phyloP scores from a whole-genome alignment of 2,888 invertebrate species.

The Drosophila leonis region DNA sequence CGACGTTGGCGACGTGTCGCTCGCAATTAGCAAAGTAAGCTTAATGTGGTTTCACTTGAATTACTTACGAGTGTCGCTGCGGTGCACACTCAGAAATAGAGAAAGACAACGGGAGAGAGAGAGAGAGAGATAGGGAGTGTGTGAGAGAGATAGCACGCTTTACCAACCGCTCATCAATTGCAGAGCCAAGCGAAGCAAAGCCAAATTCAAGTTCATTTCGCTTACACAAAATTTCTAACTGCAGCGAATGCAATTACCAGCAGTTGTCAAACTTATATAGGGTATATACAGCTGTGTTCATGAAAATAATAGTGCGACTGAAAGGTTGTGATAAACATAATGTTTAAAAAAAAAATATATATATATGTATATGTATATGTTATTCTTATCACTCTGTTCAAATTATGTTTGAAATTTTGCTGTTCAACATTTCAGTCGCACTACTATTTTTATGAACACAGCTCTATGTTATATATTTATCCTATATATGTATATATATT shows the following conservation, averaged over 20 bases:
- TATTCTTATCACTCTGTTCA: too few relatives aligned
- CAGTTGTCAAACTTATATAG: neutral
- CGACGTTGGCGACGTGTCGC: conserved; percentile 74
- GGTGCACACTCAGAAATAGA: conserved; percentile 30
- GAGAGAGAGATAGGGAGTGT: neutral
- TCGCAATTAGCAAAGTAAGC: conserved; percentile 84
- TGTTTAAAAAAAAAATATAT: too few relatives aligned
- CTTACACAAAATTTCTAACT: conserved; percentile 57
- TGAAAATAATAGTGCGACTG: too few relatives aligned
- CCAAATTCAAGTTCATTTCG: conserved; percentile 70
- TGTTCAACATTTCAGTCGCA: too few relatives aligned
- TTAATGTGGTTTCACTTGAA: conserved; percentile 83
- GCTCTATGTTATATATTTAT: neutral
- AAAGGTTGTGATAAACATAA: too few relatives aligned
- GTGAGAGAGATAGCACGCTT: neutral
- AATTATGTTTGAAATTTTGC: too few relatives aligned
- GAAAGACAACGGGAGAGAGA: neutral
- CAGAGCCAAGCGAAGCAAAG: conserved; percentile 24
- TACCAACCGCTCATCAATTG: conserved; percentile 38
- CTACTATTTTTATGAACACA: too few relatives aligned
- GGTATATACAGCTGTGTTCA: neutral
- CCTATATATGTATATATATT: neutral
- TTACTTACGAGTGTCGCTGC: conserved; percentile 77
- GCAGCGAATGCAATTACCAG: conserved; percentile 51
- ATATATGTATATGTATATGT: too few relatives aligned